Percentiles rank a stretch among this genome's conserved stretches.
Conservation (phyloP, 2,888 invertebrate species). For the Toxonevra muliebris region DNA sequence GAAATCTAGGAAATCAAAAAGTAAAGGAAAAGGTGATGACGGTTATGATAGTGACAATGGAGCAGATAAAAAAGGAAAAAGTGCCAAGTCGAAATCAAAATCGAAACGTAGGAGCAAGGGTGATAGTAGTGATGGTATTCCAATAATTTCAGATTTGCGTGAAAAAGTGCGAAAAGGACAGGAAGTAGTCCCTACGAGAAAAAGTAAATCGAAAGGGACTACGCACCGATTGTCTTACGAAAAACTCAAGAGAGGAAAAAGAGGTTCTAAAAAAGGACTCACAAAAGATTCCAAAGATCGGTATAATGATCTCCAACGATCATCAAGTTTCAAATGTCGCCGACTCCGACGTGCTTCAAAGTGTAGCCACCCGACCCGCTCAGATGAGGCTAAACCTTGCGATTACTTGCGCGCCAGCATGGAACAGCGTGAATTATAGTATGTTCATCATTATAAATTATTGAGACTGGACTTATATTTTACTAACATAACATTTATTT, state of each 20-base stretch:
- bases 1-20: slow-evolving; percentile 6
- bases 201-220: neutral
- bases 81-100: neutral
- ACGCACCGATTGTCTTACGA: neutral
- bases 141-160: slow-evolving; percentile 31
- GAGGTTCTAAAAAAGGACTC: slow-evolving; percentile 4
- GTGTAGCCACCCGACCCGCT: slow-evolving; percentile 29
- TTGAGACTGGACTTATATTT: no score
- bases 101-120: slow-evolving; percentile 10
- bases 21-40: neutral
- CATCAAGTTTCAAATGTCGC: neutral
- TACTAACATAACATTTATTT: neutral
- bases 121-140: slow-evolving; percentile 10
- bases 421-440: slow-evolving; percentile 50
- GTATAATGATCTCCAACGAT: slow-evolving; percentile 3
- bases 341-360: neutral
- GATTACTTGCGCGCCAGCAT: slow-evolving; percentile 52
- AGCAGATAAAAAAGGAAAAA: neutral
- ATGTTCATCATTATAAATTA: slow-evolving; percentile 9
- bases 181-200: neutral
- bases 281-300: slow-evolving; percentile 12
- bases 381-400: slow-evolving; percentile 47
- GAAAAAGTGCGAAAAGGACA: slow-evolving; percentile 34
- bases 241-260: neutral
- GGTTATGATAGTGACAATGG: neutral